Evolutionary conservation across 2,797 vertebrate species (phyloP).

Genomic region (Molothrus ater): DNA sequence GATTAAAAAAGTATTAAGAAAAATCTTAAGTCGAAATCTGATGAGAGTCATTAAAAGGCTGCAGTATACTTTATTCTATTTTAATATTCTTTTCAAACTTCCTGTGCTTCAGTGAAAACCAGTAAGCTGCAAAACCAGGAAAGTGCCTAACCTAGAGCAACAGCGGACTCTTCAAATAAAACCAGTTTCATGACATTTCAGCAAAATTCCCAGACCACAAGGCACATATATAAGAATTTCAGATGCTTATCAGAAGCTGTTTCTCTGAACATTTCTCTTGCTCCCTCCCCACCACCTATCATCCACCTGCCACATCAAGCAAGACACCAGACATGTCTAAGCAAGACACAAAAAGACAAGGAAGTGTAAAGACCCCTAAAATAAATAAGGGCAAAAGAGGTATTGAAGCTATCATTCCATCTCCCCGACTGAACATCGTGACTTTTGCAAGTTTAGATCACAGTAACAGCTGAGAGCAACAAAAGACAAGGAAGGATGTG

Average conservation of each 20-base stretch:
- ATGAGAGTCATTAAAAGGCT: neutral
- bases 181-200: neutral
- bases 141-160: neutral
- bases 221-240: neutral
- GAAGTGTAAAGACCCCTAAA: neutral
- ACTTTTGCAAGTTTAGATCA: neutral
- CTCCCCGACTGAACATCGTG: neutral
- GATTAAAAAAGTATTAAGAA: neutral
- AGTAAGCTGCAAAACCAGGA: neutral
- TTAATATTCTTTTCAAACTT: constrained; percentile 13
- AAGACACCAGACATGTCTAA: neutral
- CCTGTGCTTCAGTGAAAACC: neutral
- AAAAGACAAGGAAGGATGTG: neutral
- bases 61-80: neutral
- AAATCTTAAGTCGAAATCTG: neutral
- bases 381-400: neutral
- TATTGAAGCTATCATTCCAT: neutral
- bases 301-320: neutral
- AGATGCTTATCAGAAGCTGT: neutral
- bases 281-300: neutral
- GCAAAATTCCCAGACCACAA: constrained; percentile 19
- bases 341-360: neutral
- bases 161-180: neutral
- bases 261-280: neutral
- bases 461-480: neutral